Conservation (phyloP, 2,888 invertebrate species). For the Latrodectus hesperus region DNA sequence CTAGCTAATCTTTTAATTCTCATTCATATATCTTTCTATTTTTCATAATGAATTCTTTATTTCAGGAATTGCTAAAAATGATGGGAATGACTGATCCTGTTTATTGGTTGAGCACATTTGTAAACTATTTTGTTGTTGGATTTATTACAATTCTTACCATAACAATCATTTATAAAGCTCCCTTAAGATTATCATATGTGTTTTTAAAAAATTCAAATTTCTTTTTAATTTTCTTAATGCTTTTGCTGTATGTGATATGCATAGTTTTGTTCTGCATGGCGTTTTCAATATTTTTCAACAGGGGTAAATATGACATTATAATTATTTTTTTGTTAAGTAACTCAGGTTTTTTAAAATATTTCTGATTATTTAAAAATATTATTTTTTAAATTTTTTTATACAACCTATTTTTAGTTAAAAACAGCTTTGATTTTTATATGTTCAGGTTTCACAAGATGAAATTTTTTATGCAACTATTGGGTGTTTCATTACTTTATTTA, state of each 20-base stretch:
- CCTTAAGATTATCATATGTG: slow-evolving; percentile 21
- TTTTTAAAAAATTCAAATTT: slow-evolving; percentile 38
- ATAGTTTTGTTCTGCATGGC: slow-evolving; percentile 67
- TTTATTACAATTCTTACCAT: slow-evolving; percentile 53
- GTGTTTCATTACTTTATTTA: no score
- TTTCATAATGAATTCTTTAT: neutral
- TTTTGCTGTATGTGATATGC: slow-evolving; percentile 51
- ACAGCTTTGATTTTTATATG: no score
- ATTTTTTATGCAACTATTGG: no score
- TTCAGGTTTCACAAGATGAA: no score
- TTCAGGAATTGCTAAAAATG: slow-evolving; percentile 70
- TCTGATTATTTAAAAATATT: no score
- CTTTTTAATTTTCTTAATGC: slow-evolving; percentile 46
- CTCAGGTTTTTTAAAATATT: no score
- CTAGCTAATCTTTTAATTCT: no score
- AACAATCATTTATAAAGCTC: slow-evolving; percentile 47
- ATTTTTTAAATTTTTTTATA: no score
- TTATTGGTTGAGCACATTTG: slow-evolving; percentile 70
- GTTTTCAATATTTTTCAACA: slow-evolving; percentile 69
- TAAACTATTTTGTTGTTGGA: slow-evolving; percentile 60
- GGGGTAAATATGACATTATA: slow-evolving; percentile 32
- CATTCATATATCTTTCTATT: no score
- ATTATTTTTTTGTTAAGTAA: neutral
- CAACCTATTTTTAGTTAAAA: no score
- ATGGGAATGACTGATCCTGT: slow-evolving; percentile 70